These are phyloP conservation scores for Aegithalos caudatus DNA, from an alignment of 2,113 vertebrate species.

Conservation along the genomic window DNA sequence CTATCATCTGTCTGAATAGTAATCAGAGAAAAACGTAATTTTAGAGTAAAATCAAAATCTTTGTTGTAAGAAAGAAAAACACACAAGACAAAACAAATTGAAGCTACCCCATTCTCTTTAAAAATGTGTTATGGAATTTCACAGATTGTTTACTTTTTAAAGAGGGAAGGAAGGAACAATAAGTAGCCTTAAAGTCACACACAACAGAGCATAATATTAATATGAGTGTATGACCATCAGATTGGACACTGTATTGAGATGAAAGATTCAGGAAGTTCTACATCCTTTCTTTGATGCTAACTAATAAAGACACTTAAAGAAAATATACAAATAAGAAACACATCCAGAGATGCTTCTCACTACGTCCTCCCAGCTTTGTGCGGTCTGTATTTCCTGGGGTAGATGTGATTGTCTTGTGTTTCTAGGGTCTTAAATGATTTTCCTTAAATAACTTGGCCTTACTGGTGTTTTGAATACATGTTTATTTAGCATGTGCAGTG, in stretches of 20 bases:
- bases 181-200: neutral
- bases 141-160: neutral
- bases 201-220: neutral
- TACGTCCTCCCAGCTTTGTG: neutral
- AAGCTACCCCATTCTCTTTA: neutral
- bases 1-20: neutral
- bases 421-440: neutral
- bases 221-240: neutral
- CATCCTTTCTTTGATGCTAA: neutral
- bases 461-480: neutral
- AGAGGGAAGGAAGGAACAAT: neutral
- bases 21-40: slow-evolving; percentile 15
- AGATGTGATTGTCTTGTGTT: neutral
- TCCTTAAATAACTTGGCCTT: neutral
- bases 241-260: neutral
- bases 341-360: neutral
- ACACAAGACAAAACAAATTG: neutral
- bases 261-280: neutral
- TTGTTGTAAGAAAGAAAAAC: neutral
- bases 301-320: neutral
- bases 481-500: neutral
- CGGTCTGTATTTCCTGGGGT: neutral
- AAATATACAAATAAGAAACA: neutral
- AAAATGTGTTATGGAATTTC: neutral
- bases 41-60: neutral